Evolutionary conservation across 2,888 invertebrate species (phyloP).

Genomic region (Chrysomela aeneicollis): DNA sequence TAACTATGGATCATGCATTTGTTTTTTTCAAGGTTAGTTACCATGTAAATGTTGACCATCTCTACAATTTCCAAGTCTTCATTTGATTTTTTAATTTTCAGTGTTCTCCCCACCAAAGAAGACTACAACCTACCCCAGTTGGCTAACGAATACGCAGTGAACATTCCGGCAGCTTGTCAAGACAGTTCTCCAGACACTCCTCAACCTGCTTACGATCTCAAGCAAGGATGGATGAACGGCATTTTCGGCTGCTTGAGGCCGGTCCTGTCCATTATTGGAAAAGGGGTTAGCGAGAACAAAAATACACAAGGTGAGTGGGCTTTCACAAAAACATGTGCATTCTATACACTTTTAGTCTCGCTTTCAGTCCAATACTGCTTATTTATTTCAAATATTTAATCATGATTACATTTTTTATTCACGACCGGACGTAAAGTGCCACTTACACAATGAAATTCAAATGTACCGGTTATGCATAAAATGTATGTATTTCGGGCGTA

Average conservation of each 20-base stretch:
- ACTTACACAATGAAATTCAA: no score
- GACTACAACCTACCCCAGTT: constrained; percentile 63
- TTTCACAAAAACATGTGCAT: not conserved
- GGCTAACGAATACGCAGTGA: constrained; percentile 55
- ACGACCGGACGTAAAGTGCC: no score
- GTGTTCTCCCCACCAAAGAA: constrained; percentile 72
- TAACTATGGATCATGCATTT: no score
- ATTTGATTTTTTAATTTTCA: constrained; percentile 58
- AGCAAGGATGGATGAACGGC: constrained; percentile 81
- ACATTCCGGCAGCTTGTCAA: constrained; percentile 57
- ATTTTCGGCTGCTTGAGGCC: constrained; percentile 89
- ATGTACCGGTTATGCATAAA: no score
- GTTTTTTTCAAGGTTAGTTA: no score
- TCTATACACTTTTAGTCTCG: no score
- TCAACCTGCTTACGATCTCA: constrained; percentile 61
- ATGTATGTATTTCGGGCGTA: no score
- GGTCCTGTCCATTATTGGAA: constrained; percentile 86
- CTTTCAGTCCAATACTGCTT: no score
- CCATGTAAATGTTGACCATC: no score
- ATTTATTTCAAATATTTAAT: no score
- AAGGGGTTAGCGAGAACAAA: constrained; percentile 76
- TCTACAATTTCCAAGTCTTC: no score
- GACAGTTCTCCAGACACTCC: constrained; percentile 63
- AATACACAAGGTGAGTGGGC: constrained; percentile 61
- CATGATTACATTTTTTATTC: no score